These are phyloP conservation scores for Archilochus colubris DNA, from an alignment of 2,113 vertebrate species.

Conservation along the genomic window DNA sequence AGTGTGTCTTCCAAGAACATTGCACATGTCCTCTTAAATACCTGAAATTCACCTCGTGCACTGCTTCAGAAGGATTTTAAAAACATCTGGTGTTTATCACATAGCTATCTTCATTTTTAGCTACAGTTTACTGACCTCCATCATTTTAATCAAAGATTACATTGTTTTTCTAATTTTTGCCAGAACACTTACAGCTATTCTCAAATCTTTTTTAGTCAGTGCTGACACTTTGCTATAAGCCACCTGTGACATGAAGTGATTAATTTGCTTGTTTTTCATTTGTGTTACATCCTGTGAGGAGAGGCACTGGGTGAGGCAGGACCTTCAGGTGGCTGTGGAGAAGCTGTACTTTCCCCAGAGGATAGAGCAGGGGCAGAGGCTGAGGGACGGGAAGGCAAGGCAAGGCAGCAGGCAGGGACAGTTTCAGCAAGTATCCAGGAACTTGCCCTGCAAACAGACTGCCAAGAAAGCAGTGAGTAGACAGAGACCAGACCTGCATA, in stretches of 20 bases:
- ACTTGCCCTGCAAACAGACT: neutral
- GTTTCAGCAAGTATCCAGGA: neutral
- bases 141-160: slow-evolving; percentile 20
- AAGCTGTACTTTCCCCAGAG: neutral
- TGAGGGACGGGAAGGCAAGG: neutral
- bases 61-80: slow-evolving; percentile 28
- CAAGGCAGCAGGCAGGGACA: neutral
- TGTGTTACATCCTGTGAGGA: neutral
- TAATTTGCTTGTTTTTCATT: slow-evolving; percentile 7
- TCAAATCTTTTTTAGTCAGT: slow-evolving; percentile 8
- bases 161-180: neutral
- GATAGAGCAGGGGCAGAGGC: neutral
- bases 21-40: slow-evolving; percentile 38
- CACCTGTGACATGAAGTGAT: slow-evolving; percentile 14
- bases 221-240: slow-evolving; percentile 24
- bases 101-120: slow-evolving; percentile 54
- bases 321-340: neutral
- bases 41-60: slow-evolving; percentile 22
- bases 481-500: neutral
- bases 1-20: slow-evolving; percentile 21
- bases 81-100: slow-evolving; percentile 68
- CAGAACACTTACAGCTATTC: slow-evolving; percentile 31
- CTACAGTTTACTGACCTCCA: slow-evolving; percentile 56
- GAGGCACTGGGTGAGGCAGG: neutral
- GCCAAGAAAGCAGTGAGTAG: neutral